Conservation (phyloP, 2,797 vertebrate species). For the Spea hammondii region DNA sequence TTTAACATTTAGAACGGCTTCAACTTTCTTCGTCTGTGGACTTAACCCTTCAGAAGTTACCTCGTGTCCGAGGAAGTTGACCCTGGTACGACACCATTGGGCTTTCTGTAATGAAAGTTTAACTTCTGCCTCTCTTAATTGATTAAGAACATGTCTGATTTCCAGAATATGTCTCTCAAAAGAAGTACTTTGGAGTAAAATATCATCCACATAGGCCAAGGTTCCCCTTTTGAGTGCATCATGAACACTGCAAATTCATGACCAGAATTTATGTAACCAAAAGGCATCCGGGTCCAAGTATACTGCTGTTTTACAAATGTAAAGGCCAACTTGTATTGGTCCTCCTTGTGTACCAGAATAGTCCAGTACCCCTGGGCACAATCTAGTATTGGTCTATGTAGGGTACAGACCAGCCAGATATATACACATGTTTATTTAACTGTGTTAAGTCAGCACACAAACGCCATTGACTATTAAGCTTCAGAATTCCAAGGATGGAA, state of each 20-base stretch:
- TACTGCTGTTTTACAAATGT: neutral
- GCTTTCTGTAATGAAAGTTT: no score
- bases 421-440: neutral
- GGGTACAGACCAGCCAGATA: neutral
- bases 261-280: neutral
- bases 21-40: no score
- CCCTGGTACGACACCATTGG: no score
- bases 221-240: neutral
- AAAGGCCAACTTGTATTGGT: neutral
- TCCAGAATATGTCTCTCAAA: no score
- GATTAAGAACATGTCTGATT: no score
- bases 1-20: no score
- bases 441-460: neutral
- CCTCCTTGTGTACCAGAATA: neutral
- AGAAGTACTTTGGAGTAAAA: neutral
- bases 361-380: slow-evolving; percentile 1
- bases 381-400: neutral
- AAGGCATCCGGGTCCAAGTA: neutral
- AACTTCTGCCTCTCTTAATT: no score
- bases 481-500: slow-evolving; percentile 1
- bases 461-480: neutral
- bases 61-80: no score
- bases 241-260: neutral
- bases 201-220: neutral
- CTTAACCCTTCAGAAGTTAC: no score